Percentiles rank a stretch among this genome's conserved stretches.
These are phyloP conservation scores for Pollachius pollachius DNA, from an alignment of 2,113 vertebrate species.

Conservation along the genomic window DNA sequence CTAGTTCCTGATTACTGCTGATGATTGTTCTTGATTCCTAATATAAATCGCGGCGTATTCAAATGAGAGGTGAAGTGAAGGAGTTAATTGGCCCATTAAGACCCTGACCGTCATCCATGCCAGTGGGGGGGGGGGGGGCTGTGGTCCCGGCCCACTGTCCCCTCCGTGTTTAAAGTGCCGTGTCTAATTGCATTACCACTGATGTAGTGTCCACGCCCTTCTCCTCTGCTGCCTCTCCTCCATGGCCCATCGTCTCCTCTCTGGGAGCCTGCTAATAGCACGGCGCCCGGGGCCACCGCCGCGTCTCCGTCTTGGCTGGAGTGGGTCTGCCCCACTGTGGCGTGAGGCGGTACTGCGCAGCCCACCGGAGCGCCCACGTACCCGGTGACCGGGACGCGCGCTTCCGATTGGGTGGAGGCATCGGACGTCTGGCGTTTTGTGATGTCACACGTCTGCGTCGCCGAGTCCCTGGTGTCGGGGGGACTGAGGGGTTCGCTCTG, in stretches of 20 bases:
- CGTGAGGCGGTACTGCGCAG: constrained; percentile 3
- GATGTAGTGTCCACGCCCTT: too few species aligned
- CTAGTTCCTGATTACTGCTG: too few species aligned
- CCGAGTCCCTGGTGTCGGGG: constrained; percentile 18
- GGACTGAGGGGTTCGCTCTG: constrained; percentile 33
- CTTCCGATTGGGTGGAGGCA: constrained; percentile 70
- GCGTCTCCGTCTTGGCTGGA: constrained; percentile 11
- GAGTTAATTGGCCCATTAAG: constrained; percentile 3
- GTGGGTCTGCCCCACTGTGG: constrained; percentile 65
- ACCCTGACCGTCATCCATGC: constrained; percentile 31
- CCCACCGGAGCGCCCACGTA: constrained; percentile 3
- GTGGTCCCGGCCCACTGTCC: too few species aligned
- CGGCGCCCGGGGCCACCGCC: not conserved
- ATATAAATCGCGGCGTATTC: too few species aligned
- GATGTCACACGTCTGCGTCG: constrained; percentile 70
- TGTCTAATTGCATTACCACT: too few species aligned
- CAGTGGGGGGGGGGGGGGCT: not conserved
- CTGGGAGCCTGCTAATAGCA: too few species aligned
- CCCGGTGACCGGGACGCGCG: not conserved
- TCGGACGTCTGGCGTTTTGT: constrained; percentile 44
- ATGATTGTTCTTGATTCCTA: too few species aligned
- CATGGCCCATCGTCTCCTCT: too few species aligned
- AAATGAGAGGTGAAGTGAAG: too few species aligned
- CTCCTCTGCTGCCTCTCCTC: too few species aligned
- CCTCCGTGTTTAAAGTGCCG: too few species aligned